Evolutionary conservation across 2,113 vertebrate species (phyloP), one percentile per base, ranked within the genome.

Genomic region (Corydoras maculifer): DNA sequence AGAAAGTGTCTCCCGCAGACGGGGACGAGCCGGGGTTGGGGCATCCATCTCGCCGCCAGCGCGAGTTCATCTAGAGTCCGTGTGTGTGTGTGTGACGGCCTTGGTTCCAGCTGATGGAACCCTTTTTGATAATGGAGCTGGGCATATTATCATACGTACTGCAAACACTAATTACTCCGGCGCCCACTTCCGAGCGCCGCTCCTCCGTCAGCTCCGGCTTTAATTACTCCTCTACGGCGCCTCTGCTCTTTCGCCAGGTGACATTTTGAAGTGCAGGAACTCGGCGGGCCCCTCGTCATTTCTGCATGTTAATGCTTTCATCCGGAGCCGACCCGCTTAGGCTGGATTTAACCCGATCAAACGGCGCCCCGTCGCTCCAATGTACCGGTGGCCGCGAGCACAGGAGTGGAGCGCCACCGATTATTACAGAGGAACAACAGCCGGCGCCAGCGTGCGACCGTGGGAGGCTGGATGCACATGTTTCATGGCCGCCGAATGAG

Each of bases 21-120:
- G 80, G 85, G 86, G 81, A 83, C 87, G 82, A 78, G 72, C 75
- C 73, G 69, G 73, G 84, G 80, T 80, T 82, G 80, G 73, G 78
- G 82, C 82, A 87, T 84, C 84, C 85, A 83, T 88, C 81, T 81
- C 70, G 73, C 76, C 77, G 50, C 68, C 68, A 74, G 69, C 70
- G 8, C 4, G 70, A 76, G 79, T 78, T 82, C 70, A 49, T 49
- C 68, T 69, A 4, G 71, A 77, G 79, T 75, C 78, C 69, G 48
- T 66, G 70, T 75, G 53, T 81, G 79, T 57, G 49, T 13, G 29
- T 14, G 60, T 57, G 61, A 30, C 35, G 54, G 30, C 54, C 62
- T 73, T 74, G 35, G 62, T 74, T 29, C 32, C 11, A 68, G 58
- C 50, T 68, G 72, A 74, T 74, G 15, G 72, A 74, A 74, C 53